Conservation (phyloP, 2,797 vertebrate species). For the Periophthalmus magnuspinnatus region DNA sequence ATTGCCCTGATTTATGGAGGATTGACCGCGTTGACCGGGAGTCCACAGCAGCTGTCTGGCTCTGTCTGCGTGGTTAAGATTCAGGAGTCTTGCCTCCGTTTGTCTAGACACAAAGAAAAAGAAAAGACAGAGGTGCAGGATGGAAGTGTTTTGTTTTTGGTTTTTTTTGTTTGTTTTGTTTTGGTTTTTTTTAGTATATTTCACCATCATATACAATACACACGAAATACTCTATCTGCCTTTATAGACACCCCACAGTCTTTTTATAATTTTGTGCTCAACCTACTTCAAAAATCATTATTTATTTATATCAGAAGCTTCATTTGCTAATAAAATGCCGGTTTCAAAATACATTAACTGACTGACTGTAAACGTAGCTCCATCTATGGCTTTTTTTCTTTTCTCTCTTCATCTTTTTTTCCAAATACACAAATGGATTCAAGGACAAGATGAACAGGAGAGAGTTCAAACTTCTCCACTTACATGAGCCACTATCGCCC, state of each 20-base stretch:
- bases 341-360: too few species aligned
- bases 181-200: background rate
- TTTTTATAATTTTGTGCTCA: background rate
- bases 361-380: background rate
- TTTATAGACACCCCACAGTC: background rate
- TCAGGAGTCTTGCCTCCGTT: slow-evolving; percentile 7
- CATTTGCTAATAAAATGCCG: background rate
- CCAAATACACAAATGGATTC: background rate
- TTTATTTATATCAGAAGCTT: background rate
- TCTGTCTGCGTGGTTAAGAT: slow-evolving; percentile 35
- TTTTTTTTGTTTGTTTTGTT: too few species aligned
- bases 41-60: slow-evolving; percentile 49
- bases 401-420: background rate
- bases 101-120: slow-evolving; percentile 18
- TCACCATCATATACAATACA: background rate
- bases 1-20: slow-evolving; percentile 54
- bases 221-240: background rate
- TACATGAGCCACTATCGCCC: too few species aligned
- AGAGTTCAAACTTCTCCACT: background rate
- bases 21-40: slow-evolving; percentile 30
- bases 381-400: background rate
- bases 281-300: too few species aligned
- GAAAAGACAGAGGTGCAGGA: background rate
- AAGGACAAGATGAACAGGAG: background rate
- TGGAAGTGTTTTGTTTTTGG: background rate